A percentile compares a stretch with the other conserved stretches of the same genome.
Conservation (phyloP, 2,888 invertebrate species). For the Notodonta dromedarius region DNA sequence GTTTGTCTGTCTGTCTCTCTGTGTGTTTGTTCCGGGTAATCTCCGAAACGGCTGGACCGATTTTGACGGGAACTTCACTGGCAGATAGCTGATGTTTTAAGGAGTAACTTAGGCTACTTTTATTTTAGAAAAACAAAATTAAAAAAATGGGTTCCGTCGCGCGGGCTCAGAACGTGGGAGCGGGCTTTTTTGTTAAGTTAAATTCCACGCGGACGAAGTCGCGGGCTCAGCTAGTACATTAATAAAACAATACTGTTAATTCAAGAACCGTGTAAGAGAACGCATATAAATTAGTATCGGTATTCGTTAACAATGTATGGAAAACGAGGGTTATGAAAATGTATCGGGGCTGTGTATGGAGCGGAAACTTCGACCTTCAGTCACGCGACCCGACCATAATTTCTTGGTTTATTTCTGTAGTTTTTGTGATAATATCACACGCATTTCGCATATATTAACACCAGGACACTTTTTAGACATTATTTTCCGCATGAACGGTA, state of each 20-base stretch:
- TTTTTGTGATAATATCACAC: conserved; percentile 1
- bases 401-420: conserved; percentile 31
- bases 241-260: neutral
- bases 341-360: conserved; percentile 7
- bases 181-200: too few species aligned
- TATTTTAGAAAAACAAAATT: too few species aligned
- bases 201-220: too few species aligned
- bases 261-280: neutral
- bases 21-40: too few species aligned
- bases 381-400: conserved; percentile 44
- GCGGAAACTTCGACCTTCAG: conserved; percentile 28
- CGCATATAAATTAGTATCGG: conserved; percentile 15
- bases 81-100: too few species aligned
- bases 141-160: too few species aligned
- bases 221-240: too few species aligned
- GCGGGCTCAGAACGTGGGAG: too few species aligned
- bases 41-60: too few species aligned
- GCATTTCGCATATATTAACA: neutral
- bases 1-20: too few species aligned
- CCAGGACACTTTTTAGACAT: neutral
- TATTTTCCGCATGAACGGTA: neutral
- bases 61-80: too few species aligned
- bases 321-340: conserved; percentile 27
- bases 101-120: too few species aligned
- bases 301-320: conserved; percentile 4